A percentile compares a stretch with the other conserved stretches of the same genome.
Conservation (phyloP, 2,797 vertebrate species). For the Brotula barbata region DNA sequence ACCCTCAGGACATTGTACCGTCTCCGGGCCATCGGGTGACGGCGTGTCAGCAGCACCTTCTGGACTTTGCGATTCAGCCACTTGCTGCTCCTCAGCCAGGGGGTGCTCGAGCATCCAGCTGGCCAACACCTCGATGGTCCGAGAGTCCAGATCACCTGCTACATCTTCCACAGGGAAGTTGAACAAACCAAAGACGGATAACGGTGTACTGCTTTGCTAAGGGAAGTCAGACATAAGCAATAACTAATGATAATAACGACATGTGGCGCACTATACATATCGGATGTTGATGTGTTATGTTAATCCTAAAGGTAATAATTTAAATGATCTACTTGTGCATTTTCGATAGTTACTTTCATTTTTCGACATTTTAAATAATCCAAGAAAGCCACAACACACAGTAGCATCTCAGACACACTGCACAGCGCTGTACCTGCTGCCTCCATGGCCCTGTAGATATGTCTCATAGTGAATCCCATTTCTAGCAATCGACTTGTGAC, state of each 20-base stretch:
- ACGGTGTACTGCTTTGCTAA: slow-evolving; percentile 26
- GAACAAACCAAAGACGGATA: slow-evolving; percentile 42
- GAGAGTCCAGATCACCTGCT: slow-evolving; percentile 80
- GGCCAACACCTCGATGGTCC: slow-evolving; percentile 81
- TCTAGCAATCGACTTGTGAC: slow-evolving; percentile 85
- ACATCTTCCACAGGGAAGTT: slow-evolving; percentile 72
- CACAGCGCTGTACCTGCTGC: slow-evolving; percentile 81
- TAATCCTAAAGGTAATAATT: too few relatives aligned
- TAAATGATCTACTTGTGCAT: too few relatives aligned
- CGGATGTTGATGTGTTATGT: background rate
- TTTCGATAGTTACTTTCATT: background rate
- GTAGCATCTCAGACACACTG: slow-evolving; percentile 38
- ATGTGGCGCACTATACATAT: background rate
- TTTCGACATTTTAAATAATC: slow-evolving; percentile 1
- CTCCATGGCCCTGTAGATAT: slow-evolving; percentile 86
- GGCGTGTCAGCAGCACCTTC: slow-evolving; percentile 70
- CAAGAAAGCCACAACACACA: slow-evolving; percentile 35
- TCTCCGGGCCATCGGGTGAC: slow-evolving; percentile 82
- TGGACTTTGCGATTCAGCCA: slow-evolving; percentile 47
- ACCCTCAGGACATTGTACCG: slow-evolving; percentile 80
- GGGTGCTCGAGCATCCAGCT: slow-evolving; percentile 88
- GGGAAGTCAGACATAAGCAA: slow-evolving; percentile 35
- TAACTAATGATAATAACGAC: slow-evolving; percentile 13
- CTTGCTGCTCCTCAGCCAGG: slow-evolving; percentile 76
- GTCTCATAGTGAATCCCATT: slow-evolving; percentile 86